Percentiles rank a stretch among this genome's conserved stretches.
Evolutionary conservation across 2,888 invertebrate species (phyloP).

Genomic region (Spodoptera littoralis): DNA sequence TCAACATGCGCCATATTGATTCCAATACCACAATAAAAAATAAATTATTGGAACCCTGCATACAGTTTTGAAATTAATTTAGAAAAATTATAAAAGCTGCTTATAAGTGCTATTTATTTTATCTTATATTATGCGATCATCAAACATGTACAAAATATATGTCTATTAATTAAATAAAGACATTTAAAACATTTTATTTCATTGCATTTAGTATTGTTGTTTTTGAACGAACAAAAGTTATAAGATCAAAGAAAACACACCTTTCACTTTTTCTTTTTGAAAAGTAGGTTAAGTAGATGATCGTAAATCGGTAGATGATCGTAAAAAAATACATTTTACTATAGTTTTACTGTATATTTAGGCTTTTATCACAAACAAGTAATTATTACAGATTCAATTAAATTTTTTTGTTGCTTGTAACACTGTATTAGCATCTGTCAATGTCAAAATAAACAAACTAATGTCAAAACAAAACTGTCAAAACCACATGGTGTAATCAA

Average conservation of each 20-base stretch:
- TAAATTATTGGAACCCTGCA: slow-evolving; percentile 35
- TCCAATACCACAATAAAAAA: slow-evolving; percentile 35
- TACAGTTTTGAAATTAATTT: slow-evolving; percentile 27
- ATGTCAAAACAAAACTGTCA: slow-evolving; percentile 49
- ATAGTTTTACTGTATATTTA: too few species aligned
- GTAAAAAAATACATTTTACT: too few species aligned
- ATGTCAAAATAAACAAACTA: slow-evolving; percentile 23
- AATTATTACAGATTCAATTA: too few species aligned
- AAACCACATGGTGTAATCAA: slow-evolving; percentile 54
- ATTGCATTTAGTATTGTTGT: not conserved
- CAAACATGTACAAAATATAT: too few species aligned
- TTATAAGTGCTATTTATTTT: not conserved
- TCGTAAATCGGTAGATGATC: too few species aligned
- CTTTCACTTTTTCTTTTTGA: not conserved
- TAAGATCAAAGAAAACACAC: not conserved
- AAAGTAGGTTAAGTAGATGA: too few species aligned
- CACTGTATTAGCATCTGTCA: slow-evolving; percentile 24
- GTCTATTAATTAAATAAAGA: too few species aligned
- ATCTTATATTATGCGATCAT: too few species aligned
- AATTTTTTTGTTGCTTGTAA: not conserved
- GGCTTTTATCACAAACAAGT: not conserved
- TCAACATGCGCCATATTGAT: slow-evolving; percentile 86
- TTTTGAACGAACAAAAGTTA: slow-evolving; percentile 14
- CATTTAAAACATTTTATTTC: too few species aligned
- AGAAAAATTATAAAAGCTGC: not conserved